Base-by-base conservation (phyloP, 1,140 invertebrate species). In the Sitophilus oryzae region DNA sequence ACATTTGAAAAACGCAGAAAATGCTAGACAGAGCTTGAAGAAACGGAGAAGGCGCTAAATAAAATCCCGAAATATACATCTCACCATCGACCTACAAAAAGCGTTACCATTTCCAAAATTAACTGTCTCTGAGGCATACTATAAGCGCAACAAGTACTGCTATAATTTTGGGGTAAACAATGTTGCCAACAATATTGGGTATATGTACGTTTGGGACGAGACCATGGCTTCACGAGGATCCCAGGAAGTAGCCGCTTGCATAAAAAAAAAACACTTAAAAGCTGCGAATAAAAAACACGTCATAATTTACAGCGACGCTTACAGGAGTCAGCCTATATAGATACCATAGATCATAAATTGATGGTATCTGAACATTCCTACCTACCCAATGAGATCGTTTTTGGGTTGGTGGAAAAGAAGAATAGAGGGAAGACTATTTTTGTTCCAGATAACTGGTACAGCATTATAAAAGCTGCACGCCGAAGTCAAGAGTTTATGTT, bases 401-500 rank as follows among this genome's bases (percentile, higher is more conserved):
- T 55, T 50, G 44, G 52, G 2, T 8, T 44, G 1, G 40, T 54
- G 10, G 46, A 55, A 40, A n/a, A 4, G n/a, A 11, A 21, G 2
- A 16, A 10, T 15, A 21, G 25, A 36, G 4, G 15, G 2, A 47
- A 45, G 4, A 37, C 25, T 4, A 47, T 57, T 8, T 62, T 20
- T 44, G 22, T 57, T 34, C 53, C 53, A 16, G 14, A 48, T 15
- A 35, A 62, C 40, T 62, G 58, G 49, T 10, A 40, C 18, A 40
- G 19, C 41, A 52, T 57, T 11, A 60, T 60, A 21, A 45, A 40
- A 49, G 23, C 14, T 3, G 57, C 45, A 16, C 25, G 37, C 16
- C 48, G 46, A 25, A 52, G 46, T 15, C 35, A 52, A 22, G 42
- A 35, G 35, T 60, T 60, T 42, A 20, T 21, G n/a, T 45, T 58